A percentile compares a stretch with the other conserved stretches of the same genome.
These are phyloP conservation scores for Eubasilissa regina DNA, from an alignment of 1,140 invertebrate genomes.

Conservation along the genomic window DNA sequence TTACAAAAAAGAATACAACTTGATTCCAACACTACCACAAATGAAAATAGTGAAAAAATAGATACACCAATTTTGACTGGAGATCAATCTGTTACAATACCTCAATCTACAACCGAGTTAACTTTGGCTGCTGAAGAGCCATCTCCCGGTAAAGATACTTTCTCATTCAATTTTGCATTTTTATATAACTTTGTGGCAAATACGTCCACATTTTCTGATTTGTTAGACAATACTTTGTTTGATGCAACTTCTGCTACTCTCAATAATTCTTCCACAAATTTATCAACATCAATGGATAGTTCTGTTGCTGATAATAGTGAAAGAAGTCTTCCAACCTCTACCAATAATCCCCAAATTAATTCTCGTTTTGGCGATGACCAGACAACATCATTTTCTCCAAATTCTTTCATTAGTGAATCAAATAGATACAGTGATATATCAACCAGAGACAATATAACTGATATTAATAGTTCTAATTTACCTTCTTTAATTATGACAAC, in stretches of 20 bases:
- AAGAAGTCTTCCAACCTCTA: background rate
- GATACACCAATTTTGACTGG: constrained; percentile 11
- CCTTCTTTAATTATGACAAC: background rate
- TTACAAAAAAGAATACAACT: background rate
- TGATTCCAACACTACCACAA: background rate
- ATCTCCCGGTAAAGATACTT: background rate
- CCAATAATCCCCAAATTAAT: background rate
- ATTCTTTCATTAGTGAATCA: background rate
- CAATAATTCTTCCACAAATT: background rate
- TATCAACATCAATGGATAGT: constrained; percentile 12
- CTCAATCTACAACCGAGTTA: background rate
- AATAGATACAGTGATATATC: background rate
- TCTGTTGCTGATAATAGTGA: constrained; percentile 1
- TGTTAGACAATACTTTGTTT: background rate
- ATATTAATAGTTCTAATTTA: background rate
- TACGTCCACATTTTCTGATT: background rate
- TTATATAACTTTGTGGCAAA: constrained; percentile 38
- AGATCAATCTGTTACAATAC: constrained; percentile 2
- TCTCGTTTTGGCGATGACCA: constrained; percentile 4
- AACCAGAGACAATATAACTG: background rate
- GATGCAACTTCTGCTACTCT: background rate
- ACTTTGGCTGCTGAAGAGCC: background rate
- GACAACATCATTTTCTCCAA: background rate
- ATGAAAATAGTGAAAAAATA: constrained; percentile 18
- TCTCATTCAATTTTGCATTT: constrained; percentile 36